Evolutionary conservation across 2,113 vertebrate species (phyloP), one percentile per base, ranked within the genome.

Genomic region (Crotophaga sulcirostris): DNA sequence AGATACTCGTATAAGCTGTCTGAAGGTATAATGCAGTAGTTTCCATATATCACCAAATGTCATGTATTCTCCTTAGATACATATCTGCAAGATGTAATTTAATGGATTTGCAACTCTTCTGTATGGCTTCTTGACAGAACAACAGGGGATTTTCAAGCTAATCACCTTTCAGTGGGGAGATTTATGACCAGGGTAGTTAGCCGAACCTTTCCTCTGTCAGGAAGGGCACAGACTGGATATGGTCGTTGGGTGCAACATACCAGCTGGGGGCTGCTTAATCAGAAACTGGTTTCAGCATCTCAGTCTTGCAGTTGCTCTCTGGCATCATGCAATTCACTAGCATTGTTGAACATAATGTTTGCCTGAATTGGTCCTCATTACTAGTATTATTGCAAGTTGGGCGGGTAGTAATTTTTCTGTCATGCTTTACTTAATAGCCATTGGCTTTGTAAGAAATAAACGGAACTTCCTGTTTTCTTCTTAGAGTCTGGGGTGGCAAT

Each of bases 71-170:
- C 38, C 75, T 80, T 82, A 60, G 87, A 86, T 93, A 31, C 34
- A 4, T 83, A 59, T 77, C 75, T 91, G 64, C 76, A 89, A 92
- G 85, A 81, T 77, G 34, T 67, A 84, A 77, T 90, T 86, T 78
- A 77, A 72, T 90, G 49, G 64, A 81, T 95, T 92, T 92, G 38
- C 88, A 81, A 54, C 38, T 89, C 76, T 89, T 62, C n/a, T 81
- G 42, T 86, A 16, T 67, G 72, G 64, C 68, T 78, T 95, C 68
- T 55, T 86, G 82, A 81, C 79, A 92, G 60, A 96, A 93, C 72
- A 80, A 74, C 38, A 44, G 51, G 47, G 52, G 42, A 67, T 96
- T 95, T 90, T 92, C 79, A 90, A 92, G 68, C 38, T 93, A 95
- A 90, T 93, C 88, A 92, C 44, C 79, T 90, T 90, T 93, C 83